Percentiles rank a stretch among this genome's conserved stretches.
Conservation (phyloP, 2,113 vertebrate species). For the Oryzias melastigma region DNA sequence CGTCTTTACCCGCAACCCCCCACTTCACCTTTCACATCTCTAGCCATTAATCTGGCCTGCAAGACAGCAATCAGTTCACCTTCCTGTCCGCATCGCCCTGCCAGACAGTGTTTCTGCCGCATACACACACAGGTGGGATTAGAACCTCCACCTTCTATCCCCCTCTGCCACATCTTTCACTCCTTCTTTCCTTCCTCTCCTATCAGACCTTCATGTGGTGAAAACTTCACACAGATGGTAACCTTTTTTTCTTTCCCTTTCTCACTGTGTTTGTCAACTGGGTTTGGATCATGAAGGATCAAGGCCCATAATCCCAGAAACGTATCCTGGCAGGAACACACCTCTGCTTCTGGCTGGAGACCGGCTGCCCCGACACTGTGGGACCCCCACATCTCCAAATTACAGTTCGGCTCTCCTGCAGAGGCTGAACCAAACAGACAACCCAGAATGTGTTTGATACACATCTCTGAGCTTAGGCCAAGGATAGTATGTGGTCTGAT, state of each 20-base stretch:
- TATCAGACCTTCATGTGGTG: constrained; percentile 11
- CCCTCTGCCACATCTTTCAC: constrained; percentile 11
- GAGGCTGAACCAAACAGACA: constrained; percentile 41
- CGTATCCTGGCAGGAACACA: constrained; percentile 52
- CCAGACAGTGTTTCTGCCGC: constrained; percentile 9
- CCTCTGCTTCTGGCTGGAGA: constrained; percentile 53
- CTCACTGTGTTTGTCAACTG: constrained; percentile 55
- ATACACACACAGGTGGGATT: constrained; percentile 23
- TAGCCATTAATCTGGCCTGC: constrained; percentile 45
- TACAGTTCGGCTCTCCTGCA: constrained; percentile 48
- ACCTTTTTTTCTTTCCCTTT: constrained; percentile 10
- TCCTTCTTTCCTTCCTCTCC: constrained; percentile 8
- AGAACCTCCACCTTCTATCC: constrained; percentile 6
- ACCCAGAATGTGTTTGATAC: constrained; percentile 29
- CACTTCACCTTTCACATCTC: constrained; percentile 61
- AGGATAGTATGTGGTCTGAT: not conserved
- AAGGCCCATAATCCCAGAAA: constrained; percentile 67
- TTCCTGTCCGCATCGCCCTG: constrained; percentile 20
- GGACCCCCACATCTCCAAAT: constrained; percentile 52
- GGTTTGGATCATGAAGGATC: constrained; percentile 59
- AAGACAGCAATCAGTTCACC: constrained; percentile 53
- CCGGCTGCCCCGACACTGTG: constrained; percentile 27
- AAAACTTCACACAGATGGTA: constrained; percentile 34
- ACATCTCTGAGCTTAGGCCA: constrained; percentile 9
- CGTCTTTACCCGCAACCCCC: constrained; percentile 32